phyloP scores from a whole-genome alignment of 2,888 invertebrate genomes.

The Oligia strigilis region DNA sequence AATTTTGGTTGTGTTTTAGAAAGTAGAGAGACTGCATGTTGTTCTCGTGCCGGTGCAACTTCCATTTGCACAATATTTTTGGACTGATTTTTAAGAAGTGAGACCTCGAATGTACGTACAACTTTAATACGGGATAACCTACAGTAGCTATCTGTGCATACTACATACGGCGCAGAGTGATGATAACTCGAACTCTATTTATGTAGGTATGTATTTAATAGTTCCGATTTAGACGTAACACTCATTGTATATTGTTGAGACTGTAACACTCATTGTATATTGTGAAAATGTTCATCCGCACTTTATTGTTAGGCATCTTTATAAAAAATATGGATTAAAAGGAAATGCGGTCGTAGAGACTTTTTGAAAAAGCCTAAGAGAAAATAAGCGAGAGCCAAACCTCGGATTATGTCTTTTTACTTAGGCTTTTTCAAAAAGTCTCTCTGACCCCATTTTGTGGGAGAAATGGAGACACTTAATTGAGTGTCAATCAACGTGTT shows the following conservation, averaged over 20 bases:
- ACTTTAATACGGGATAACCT: background rate
- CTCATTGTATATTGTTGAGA: conserved; percentile 9
- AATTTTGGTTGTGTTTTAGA: conserved; percentile 40
- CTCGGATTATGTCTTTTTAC: too few species aligned
- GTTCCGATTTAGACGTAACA: background rate
- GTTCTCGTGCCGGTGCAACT: background rate
- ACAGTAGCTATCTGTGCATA: background rate
- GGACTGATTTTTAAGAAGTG: conserved; percentile 15
- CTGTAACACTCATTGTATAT: conserved; percentile 11
- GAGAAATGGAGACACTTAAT: conserved; percentile 22
- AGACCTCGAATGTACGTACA: background rate
- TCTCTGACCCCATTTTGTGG: background rate
- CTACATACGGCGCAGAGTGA: background rate
- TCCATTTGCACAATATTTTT: conserved; percentile 27
- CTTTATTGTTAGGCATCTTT: background rate
- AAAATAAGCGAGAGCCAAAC: too few species aligned
- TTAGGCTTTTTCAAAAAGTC: too few species aligned
- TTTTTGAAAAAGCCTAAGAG: too few species aligned
- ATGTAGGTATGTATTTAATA: background rate
- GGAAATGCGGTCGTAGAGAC: background rate
- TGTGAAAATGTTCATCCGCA: conserved; percentile 10
- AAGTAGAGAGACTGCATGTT: conserved; percentile 38
- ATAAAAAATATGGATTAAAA: conserved; percentile 29
- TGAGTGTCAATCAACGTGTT: conserved; percentile 40
- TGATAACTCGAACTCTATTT: background rate